Percentiles rank a stretch among this genome's conserved stretches.
These are phyloP conservation scores for Seriola quinqueradiata DNA, from an alignment of 2,113 vertebrate genomes.

Conservation along the genomic window DNA sequence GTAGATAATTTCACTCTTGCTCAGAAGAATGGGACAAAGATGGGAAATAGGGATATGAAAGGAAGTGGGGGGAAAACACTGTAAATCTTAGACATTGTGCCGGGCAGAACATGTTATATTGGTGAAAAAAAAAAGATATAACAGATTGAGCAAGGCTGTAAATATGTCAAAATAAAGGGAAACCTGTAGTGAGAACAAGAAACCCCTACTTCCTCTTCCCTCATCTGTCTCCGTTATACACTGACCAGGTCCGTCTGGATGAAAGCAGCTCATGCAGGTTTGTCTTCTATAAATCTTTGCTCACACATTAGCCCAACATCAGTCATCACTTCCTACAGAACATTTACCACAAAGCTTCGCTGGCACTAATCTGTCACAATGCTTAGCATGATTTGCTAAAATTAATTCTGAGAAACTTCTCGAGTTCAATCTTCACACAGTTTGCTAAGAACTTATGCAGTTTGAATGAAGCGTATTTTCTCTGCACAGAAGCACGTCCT, in stretches of 20 bases:
- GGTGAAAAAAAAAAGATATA: conserved; percentile 66
- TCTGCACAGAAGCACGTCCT: conserved; percentile 41
- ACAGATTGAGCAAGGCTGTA: conserved; percentile 86
- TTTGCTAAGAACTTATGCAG: not conserved
- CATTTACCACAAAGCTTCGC: conserved; percentile 56
- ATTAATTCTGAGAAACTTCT: conserved; percentile 40
- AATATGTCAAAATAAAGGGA: conserved; percentile 87
- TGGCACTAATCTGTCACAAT: conserved; percentile 37
- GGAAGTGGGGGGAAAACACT: conserved; percentile 30
- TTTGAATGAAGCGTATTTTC: conserved; percentile 30
- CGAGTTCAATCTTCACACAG: conserved; percentile 3
- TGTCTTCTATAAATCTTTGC: conserved; percentile 76
- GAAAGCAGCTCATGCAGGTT: conserved; percentile 81
- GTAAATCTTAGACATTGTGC: conserved; percentile 60
- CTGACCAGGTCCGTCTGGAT: conserved; percentile 83
- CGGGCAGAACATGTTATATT: conserved; percentile 52
- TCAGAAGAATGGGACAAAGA: conserved; percentile 47
- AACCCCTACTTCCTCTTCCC: conserved; percentile 84
- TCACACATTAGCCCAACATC: conserved; percentile 58
- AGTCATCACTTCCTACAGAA: conserved; percentile 46
- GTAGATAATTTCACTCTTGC: conserved; percentile 44
- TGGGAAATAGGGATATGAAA: conserved; percentile 18
- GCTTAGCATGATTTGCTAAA: conserved; percentile 17
- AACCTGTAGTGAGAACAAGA: conserved; percentile 80
- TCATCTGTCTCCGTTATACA: conserved; percentile 80